Evolutionary conservation across 2,797 vertebrate genomes (phyloP).

Genomic region (Gobionotothen gibberifrons): DNA sequence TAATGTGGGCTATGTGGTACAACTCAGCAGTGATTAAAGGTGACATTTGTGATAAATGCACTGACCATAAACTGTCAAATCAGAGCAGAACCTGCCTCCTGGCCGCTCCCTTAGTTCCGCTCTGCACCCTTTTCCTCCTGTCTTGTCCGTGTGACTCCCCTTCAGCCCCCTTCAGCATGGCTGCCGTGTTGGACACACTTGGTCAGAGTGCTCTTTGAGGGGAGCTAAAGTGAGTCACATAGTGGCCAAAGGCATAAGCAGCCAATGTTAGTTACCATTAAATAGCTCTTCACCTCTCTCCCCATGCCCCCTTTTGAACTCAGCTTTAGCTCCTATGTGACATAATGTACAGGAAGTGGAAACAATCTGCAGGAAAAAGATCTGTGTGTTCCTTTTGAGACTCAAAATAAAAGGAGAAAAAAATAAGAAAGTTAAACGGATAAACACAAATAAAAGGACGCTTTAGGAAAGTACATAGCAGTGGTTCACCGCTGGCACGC

Average conservation of each 20-base stretch:
- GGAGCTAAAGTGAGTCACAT: conserved; percentile 74
- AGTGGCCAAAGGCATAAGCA: conserved; percentile 67
- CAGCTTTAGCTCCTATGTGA: conserved; percentile 17
- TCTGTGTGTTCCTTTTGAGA: conserved; percentile 35
- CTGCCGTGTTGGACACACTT: conserved; percentile 69
- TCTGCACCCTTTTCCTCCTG: conserved; percentile 60
- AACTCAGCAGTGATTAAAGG: conserved; percentile 67
- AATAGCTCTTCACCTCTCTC: conserved; percentile 66
- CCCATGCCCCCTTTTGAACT: conserved; percentile 52
- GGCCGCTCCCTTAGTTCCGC: conserved; percentile 67
- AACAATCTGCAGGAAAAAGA: conserved; percentile 24
- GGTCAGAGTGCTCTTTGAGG: conserved; percentile 71
- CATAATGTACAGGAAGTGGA: conserved; percentile 33
- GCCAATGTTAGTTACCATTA: conserved; percentile 74
- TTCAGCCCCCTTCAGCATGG: conserved; percentile 44
- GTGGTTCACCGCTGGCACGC: conserved; percentile 56
- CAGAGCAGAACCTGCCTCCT: conserved; percentile 66
- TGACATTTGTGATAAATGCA: conserved; percentile 82
- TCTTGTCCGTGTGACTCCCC: conserved; percentile 59
- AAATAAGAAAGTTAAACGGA: conserved; percentile 33
- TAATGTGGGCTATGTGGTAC: conserved; percentile 32
- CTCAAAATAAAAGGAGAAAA: conserved; percentile 8
- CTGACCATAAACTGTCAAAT: conserved; percentile 83
- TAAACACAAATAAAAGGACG: conserved; percentile 53
- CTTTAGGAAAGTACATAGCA: conserved; percentile 42